Conservation (phyloP, 1,140 invertebrate genomes). For the Drosophila burlai region DNA sequence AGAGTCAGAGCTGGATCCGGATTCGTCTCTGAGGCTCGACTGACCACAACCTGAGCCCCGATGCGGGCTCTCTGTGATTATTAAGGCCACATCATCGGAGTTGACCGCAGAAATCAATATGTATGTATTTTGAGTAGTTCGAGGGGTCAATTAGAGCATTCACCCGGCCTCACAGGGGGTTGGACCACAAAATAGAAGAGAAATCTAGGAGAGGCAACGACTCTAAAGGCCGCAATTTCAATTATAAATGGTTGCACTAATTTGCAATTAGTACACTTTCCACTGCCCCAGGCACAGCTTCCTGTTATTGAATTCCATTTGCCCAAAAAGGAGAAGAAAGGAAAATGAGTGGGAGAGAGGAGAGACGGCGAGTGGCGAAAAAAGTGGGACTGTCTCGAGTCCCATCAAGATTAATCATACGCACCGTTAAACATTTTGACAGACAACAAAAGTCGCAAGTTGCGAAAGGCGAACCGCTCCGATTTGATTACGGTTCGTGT, state of each 20-base stretch:
- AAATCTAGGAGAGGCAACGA: neutral
- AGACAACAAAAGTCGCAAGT: constrained; percentile 51
- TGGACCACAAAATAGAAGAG: neutral
- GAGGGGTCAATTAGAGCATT: constrained; percentile 42
- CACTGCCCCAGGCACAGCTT: neutral
- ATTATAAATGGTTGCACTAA: constrained; percentile 53
- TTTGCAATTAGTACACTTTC: constrained; percentile 63
- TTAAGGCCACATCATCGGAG: constrained; percentile 15
- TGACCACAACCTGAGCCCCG: constrained; percentile 14
- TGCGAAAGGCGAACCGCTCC: constrained; percentile 17
- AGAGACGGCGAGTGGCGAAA: neutral
- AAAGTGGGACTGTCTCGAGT: constrained; percentile 4
- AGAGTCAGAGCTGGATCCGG: constrained; percentile 27
- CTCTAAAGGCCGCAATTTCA: constrained; percentile 35
- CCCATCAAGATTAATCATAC: constrained; percentile 72
- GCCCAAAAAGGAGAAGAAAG: constrained; percentile 6
- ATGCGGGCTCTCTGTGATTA: constrained; percentile 2
- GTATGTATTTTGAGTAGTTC: neutral
- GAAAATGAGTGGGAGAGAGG: neutral
- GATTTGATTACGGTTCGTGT: constrained; percentile 51
- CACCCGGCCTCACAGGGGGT: neutral
- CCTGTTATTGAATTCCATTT: constrained; percentile 28
- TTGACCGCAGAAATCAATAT: constrained; percentile 39
- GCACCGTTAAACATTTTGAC: constrained; percentile 68
- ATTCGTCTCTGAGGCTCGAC: neutral